Percentiles rank a stretch among this genome's conserved stretches.
phyloP scores from a whole-genome alignment of 2,113 vertebrate species.

The Saguinus imperator region DNA sequence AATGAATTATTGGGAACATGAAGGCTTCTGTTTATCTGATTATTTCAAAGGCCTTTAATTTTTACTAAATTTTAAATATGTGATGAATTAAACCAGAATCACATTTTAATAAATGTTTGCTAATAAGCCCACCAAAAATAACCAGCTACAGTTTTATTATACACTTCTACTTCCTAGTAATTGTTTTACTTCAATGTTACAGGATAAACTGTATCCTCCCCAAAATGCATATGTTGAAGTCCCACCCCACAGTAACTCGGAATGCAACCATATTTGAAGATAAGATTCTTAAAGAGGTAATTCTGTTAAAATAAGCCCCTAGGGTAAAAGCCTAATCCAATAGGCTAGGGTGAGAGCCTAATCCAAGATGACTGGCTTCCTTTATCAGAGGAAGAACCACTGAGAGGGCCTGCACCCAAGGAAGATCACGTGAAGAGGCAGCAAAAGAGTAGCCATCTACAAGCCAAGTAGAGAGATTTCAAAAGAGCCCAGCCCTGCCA shows the following conservation, averaged over 20 bases:
- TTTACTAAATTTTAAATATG: too few relatives aligned
- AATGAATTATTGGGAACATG: too few relatives aligned
- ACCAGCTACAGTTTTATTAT: neutral
- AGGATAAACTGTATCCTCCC: neutral
- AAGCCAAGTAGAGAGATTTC: neutral
- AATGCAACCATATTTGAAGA: neutral
- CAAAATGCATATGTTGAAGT: neutral
- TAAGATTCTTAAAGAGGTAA: neutral
- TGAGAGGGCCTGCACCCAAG: neutral
- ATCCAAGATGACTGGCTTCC: too few relatives aligned
- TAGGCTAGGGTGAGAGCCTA: rapidly evolving
- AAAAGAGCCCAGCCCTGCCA: neutral
- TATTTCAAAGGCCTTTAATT: too few relatives aligned
- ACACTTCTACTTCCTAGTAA: neutral
- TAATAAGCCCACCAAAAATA: too few relatives aligned
- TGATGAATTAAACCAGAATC: too few relatives aligned
- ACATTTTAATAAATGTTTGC: too few relatives aligned
- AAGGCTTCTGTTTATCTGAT: too few relatives aligned
- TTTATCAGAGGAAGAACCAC: neutral
- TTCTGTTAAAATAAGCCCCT: neutral
- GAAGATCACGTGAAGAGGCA: neutral
- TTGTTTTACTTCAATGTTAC: neutral
- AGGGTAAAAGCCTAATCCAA: rapidly evolving
- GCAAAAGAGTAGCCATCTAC: rapidly evolving
- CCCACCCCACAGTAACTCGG: neutral